Conservation (phyloP, 2,113 vertebrate genomes). For the Rhinolophus sinicus region DNA sequence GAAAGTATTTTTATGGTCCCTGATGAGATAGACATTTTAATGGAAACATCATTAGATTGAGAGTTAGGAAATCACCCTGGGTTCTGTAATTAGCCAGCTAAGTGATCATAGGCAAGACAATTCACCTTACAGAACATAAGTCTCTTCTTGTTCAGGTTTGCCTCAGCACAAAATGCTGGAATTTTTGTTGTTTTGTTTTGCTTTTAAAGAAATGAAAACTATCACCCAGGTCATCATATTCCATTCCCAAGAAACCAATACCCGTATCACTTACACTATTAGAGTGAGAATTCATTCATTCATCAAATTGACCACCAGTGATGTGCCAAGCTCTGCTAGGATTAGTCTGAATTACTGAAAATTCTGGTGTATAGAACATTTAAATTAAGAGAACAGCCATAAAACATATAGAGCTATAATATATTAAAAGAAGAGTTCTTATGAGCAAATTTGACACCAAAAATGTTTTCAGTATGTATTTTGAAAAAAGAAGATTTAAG, state of each 20-base stretch:
- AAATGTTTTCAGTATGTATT: constrained; percentile 3
- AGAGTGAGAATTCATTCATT: background rate
- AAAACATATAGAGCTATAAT: background rate
- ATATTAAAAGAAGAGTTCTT: background rate
- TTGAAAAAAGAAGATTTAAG: background rate
- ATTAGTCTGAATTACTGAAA: background rate
- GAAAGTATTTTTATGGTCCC: background rate
- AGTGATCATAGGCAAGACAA: background rate
- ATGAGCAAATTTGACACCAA: background rate
- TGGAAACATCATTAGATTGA: background rate
- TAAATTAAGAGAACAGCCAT: background rate
- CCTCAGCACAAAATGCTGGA: background rate
- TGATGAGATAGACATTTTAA: background rate
- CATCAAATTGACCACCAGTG: background rate
- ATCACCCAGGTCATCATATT: background rate
- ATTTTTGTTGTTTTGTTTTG: background rate
- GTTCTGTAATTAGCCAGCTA: background rate
- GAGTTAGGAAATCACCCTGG: background rate
- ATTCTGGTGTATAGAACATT: background rate
- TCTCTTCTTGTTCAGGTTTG: background rate
- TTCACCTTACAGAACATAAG: background rate
- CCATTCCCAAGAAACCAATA: background rate
- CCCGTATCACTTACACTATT: background rate
- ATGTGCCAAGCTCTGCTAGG: background rate
- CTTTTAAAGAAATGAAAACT: constrained; percentile 14